phyloP scores from a whole-genome alignment of 2,888 invertebrate species.

The Chrysolina haemoptera region DNA sequence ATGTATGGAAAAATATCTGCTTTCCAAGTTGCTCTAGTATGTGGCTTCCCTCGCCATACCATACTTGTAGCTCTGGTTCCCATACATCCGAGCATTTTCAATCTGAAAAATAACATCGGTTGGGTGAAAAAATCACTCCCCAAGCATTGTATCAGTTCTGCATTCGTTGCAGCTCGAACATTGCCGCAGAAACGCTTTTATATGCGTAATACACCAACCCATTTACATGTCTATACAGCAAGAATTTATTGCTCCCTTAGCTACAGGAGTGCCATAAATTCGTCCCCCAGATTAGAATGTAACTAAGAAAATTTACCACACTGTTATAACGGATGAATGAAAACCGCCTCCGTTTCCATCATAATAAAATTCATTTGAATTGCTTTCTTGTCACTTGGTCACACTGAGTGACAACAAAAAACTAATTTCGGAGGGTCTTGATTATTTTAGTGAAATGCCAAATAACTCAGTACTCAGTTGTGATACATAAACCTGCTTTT shows the following conservation, averaged over 20 bases:
- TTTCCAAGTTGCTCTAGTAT: too few species aligned
- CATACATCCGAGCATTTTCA: too few species aligned
- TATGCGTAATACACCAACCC: slow-evolving; percentile 43
- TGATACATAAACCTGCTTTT: too few species aligned
- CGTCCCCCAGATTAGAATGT: slow-evolving; percentile 64
- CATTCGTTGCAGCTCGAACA: background rate
- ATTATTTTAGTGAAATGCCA: too few species aligned
- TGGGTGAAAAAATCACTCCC: background rate
- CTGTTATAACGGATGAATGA: slow-evolving; percentile 56
- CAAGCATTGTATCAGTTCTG: background rate
- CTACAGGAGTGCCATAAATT: slow-evolving; percentile 63
- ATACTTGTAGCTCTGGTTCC: too few species aligned
- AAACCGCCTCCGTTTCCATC: slow-evolving; percentile 50
- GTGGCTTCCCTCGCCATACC: too few species aligned
- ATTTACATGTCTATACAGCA: slow-evolving; percentile 64
- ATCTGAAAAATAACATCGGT: too few species aligned
- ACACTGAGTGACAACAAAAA: background rate
- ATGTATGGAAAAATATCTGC: too few species aligned
- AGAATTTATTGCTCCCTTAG: slow-evolving; percentile 61
- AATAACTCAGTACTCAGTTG: too few species aligned
- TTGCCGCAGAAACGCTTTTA: slow-evolving; percentile 26
- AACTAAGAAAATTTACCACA: slow-evolving; percentile 63
- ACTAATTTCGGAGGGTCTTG: too few species aligned
- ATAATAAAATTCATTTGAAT: slow-evolving; percentile 47
- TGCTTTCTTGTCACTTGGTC: slow-evolving; percentile 26